Conservation (phyloP, 2,888 invertebrate genomes). For the Automeris io region DNA sequence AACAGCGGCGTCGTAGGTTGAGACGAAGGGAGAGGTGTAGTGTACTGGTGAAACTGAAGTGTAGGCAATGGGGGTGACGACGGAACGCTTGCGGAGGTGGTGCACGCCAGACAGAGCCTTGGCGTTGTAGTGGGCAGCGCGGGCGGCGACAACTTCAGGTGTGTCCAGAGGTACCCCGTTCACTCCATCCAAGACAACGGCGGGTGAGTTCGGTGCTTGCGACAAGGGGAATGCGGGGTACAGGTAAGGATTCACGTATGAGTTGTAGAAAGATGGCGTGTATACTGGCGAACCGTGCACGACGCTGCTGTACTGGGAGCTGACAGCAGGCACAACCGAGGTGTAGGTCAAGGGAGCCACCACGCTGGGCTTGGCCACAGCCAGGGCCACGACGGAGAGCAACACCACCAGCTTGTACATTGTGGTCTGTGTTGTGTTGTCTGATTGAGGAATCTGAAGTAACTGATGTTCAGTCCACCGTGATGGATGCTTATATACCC, state of each 20-base stretch:
- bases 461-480: constrained; percentile 49
- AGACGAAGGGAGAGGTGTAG: constrained; percentile 23
- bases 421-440: constrained; percentile 64
- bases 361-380: constrained; percentile 67
- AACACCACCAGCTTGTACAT: constrained; percentile 78
- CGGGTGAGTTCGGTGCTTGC: constrained; percentile 59
- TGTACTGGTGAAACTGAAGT: constrained; percentile 20
- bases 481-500: constrained; percentile 55
- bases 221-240: constrained; percentile 27
- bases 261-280: constrained; percentile 28
- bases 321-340: constrained; percentile 39
- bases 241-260: constrained; percentile 19
- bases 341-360: constrained; percentile 46
- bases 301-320: constrained; percentile 44
- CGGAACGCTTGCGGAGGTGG: constrained; percentile 57
- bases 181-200: constrained; percentile 59
- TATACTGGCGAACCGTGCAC: constrained; percentile 41
- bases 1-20: constrained; percentile 27
- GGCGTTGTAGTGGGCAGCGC: constrained; percentile 62
- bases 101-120: constrained; percentile 58
- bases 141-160: constrained; percentile 68
- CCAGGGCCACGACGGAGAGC: constrained; percentile 77
- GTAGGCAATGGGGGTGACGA: constrained; percentile 33
- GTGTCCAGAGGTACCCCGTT: constrained; percentile 69
- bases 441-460: constrained; percentile 45